A percentile compares a stretch with the other conserved stretches of the same genome.
Evolutionary conservation across 2,797 vertebrate species (phyloP).

Genomic region (Emys orbicularis): DNA sequence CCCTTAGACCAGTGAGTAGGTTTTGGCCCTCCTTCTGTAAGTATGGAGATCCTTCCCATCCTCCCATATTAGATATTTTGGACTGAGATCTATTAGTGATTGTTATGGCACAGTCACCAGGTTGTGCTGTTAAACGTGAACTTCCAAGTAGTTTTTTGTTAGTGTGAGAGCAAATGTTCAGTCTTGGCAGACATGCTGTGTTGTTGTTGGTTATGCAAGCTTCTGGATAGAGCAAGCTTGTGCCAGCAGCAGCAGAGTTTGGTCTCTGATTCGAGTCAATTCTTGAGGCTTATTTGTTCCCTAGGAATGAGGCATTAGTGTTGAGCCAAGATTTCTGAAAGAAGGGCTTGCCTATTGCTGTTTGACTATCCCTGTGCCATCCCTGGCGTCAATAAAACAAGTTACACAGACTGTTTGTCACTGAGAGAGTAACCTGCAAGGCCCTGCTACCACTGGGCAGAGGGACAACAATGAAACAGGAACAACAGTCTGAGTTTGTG

Average conservation of each 20-base stretch:
- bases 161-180: not conserved
- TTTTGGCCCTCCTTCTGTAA: not conserved
- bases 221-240: not conserved
- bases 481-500: no score
- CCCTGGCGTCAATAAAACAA: not conserved
- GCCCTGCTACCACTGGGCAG: no score
- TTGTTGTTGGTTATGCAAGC: not conserved
- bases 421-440: not conserved
- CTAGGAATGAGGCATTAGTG: not conserved
- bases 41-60: no score
- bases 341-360: not conserved
- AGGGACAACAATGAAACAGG: no score
- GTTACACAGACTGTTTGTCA: not conserved
- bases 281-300: not conserved
- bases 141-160: not conserved
- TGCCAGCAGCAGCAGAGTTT: no score
- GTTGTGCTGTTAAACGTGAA: not conserved
- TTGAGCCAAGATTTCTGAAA: not conserved
- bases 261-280: not conserved
- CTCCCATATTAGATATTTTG: not conserved
- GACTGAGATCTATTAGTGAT: not conserved
- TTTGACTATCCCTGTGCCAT: not conserved
- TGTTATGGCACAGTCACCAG: not conserved
- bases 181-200: not conserved
- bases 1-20: not conserved